A percentile compares a stretch with the other conserved stretches of the same genome.
phyloP scores from a whole-genome alignment of 2,888 invertebrate species.

The Oligia strigilis region DNA sequence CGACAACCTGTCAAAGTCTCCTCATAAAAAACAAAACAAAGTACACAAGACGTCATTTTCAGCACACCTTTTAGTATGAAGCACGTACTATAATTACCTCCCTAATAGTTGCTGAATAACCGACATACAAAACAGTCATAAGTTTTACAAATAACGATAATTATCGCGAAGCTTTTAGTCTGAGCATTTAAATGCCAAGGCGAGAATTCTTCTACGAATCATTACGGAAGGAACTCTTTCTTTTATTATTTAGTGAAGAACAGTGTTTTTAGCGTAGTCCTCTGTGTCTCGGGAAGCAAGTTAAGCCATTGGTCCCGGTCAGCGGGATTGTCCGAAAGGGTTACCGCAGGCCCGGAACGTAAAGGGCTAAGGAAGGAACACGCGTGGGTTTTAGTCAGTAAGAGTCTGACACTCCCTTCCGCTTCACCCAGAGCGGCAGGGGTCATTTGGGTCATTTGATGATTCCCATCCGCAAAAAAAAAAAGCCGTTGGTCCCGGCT shows the following conservation, averaged over 20 bases:
- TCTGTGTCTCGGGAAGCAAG: not conserved
- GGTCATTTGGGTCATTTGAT: no score
- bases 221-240: constrained; percentile 22
- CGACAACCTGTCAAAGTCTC: not conserved
- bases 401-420: no score
- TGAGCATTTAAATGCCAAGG: constrained; percentile 60
- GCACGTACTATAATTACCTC: constrained; percentile 27
- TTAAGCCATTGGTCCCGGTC: not conserved
- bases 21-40: constrained; percentile 21
- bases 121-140: constrained; percentile 39
- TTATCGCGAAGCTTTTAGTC: constrained; percentile 65
- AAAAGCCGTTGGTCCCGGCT: not conserved
- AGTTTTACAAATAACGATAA: constrained; percentile 55
- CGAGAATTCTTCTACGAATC: constrained; percentile 28
- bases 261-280: not conserved
- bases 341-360: no score
- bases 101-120: constrained; percentile 46
- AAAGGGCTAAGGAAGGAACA: no score
- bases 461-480: no score
- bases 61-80: constrained; percentile 31
- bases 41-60: constrained; percentile 16
- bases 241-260: constrained; percentile 35
- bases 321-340: no score
- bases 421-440: no score
- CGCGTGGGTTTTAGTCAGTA: no score